phyloP scores from a whole-genome alignment of 1,140 invertebrate species.

The Bursaphelenchus mucronatus region DNA sequence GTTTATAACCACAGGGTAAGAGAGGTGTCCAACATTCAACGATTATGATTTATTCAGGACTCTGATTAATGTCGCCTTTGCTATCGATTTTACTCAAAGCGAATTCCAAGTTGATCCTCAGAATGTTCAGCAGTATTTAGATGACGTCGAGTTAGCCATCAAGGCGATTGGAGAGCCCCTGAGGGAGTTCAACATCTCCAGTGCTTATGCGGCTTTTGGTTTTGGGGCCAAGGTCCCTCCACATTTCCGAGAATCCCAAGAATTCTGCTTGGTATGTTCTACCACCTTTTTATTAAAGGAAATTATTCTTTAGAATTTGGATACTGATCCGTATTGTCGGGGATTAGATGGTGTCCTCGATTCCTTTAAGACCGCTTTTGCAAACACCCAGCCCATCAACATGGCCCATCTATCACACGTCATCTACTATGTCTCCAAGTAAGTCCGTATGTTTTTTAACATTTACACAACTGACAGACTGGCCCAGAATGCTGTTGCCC shows the following conservation, averaged over 20 bases:
- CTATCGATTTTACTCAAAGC: slow-evolving; percentile 51
- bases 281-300: slow-evolving; percentile 1
- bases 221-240: slow-evolving; percentile 56
- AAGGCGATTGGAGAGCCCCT: slow-evolving; percentile 12
- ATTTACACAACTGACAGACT: slow-evolving; percentile 29
- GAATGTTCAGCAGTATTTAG: slow-evolving; percentile 37
- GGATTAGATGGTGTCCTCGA: slow-evolving; percentile 46
- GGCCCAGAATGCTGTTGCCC: slow-evolving; percentile 46
- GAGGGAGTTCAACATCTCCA: slow-evolving; percentile 29
- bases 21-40: neutral
- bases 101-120: slow-evolving; percentile 33
- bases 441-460: slow-evolving; percentile 2
- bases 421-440: slow-evolving; percentile 56
- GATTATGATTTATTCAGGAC: slow-evolving; percentile 29
- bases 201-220: slow-evolving; percentile 50
- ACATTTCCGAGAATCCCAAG: slow-evolving; percentile 51
- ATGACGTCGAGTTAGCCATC: slow-evolving; percentile 49
- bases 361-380: slow-evolving; percentile 46
- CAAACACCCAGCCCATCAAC: slow-evolving; percentile 48
- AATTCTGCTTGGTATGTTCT: slow-evolving; percentile 52
- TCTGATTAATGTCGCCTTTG: slow-evolving; percentile 45
- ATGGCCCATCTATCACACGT: slow-evolving; percentile 56
- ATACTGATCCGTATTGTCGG: slow-evolving; percentile 49
- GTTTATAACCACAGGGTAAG: slow-evolving; percentile 43
- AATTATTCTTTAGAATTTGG: slow-evolving; percentile 38